Evolutionary conservation across 2,113 vertebrate species (phyloP).

Genomic region (Oryzias javanicus): DNA sequence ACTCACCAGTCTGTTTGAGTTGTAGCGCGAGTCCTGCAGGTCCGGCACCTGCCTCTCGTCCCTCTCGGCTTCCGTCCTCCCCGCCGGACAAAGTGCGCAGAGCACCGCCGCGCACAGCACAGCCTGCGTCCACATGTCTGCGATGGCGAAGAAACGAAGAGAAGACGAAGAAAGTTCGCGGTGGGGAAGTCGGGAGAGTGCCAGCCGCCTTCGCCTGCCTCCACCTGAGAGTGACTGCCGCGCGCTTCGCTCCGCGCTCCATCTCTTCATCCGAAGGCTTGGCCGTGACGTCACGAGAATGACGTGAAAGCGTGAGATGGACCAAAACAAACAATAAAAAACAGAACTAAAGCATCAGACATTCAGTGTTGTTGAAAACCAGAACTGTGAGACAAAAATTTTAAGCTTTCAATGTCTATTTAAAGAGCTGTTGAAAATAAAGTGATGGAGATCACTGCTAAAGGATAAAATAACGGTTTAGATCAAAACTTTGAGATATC

Average conservation of each 20-base stretch:
- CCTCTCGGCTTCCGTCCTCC: conserved; percentile 64
- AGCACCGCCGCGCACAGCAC: conserved; percentile 70
- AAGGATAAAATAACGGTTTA: no score
- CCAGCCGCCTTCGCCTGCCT: conserved; percentile 6
- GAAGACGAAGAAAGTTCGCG: neutral
- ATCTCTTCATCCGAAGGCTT: neutral
- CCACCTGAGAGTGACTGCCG: conserved; percentile 2
- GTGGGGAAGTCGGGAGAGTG: neutral
- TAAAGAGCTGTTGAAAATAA: no score
- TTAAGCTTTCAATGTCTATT: neutral
- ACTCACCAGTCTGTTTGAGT: conserved; percentile 71
- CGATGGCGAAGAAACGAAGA: conserved; percentile 6
- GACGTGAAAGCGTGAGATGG: conserved; percentile 7
- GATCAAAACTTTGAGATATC: no score
- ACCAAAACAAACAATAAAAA: neutral
- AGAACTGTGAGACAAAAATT: no score
- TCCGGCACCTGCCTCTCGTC: conserved; percentile 72
- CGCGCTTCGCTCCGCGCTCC: conserved; percentile 12
- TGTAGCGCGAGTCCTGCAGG: conserved; percentile 69
- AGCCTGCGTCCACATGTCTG: conserved; percentile 58
- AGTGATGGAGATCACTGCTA: no score
- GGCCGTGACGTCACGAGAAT: conserved; percentile 15
- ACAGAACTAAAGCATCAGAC: neutral
- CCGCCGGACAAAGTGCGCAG: conserved; percentile 52
- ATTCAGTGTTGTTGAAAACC: neutral